Conservation (phyloP, 1,140 invertebrate species). For the Drosophila seguyi region DNA sequence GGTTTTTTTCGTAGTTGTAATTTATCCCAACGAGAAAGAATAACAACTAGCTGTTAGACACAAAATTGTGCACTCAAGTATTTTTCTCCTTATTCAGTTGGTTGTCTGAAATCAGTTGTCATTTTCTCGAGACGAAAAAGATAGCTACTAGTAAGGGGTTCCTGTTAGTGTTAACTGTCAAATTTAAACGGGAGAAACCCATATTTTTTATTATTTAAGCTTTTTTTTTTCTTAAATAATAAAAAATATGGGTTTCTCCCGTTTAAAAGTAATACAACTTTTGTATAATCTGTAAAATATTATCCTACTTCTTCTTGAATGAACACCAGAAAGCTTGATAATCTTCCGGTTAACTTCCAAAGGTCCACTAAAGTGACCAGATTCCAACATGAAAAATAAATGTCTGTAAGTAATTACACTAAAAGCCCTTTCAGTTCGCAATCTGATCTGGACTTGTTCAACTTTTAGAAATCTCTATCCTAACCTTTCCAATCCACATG, state of each 20-base stretch:
- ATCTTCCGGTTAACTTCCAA: neutral
- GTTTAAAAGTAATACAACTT: too few relatives aligned
- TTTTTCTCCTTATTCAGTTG: too few relatives aligned
- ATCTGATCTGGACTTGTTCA: neutral
- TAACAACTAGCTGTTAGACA: too few relatives aligned
- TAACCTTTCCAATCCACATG: constrained; percentile 9
- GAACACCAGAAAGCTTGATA: too few relatives aligned
- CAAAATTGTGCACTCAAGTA: too few relatives aligned
- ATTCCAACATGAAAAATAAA: neutral
- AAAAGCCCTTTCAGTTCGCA: neutral
- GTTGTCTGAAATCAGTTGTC: too few relatives aligned
- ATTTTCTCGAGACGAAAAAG: neutral
- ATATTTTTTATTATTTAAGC: too few relatives aligned
- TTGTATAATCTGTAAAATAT: too few relatives aligned
- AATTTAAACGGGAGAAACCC: too few relatives aligned
- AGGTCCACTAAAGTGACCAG: neutral
- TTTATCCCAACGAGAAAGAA: neutral
- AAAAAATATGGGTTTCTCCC: too few relatives aligned
- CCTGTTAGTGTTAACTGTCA: neutral
- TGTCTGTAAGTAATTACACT: neutral
- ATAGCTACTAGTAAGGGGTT: neutral
- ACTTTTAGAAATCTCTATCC: neutral
- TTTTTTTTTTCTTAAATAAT: too few relatives aligned
- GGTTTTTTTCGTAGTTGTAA: neutral
- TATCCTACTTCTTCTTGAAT: neutral